Base-by-base conservation (phyloP, 2,113 vertebrate genomes). In the Rana temporaria region DNA sequence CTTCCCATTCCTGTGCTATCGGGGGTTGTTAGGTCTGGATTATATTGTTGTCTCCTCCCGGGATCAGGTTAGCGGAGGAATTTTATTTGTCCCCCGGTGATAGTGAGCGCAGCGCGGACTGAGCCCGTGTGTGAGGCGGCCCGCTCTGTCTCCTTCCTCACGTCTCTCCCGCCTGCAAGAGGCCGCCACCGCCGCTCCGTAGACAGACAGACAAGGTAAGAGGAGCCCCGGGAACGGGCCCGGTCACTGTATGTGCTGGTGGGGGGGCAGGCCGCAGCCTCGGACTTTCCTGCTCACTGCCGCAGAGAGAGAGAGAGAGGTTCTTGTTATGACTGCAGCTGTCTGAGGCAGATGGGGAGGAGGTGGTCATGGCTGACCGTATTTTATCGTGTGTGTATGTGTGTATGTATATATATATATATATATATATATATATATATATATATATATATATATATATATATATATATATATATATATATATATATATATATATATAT, bases 1-100 rank as follows among this genome's bases (percentile, higher is more conserved):
- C 80, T 4, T 62, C 70, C 64, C 69, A 57, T 74, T 67, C 70
- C 80, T 66, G 42, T 66, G 79, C 57, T 81, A 30, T 81, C 78
- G 78, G 69, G 69, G 60, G 78, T 24, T 26, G 65, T 8, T 30
- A 30, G 26, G 26, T 30, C 59, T 14, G 63, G 12, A 22, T 70
- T 59, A 48, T 38, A 59, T 26, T 48, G 62, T 66, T 63, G 42
- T 67, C 53, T 48, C 76, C 53, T 26, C 14, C 6, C 11, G 16
- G 52, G 15, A 6, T 38, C 24, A 9, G 32, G 48, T 4, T 60
- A 42, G 6, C 24, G n/a, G 55, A 70, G 55, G 56, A 59, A 70
- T 70, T 48, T 24, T 60, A 30, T 30, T 30, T 30, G 26, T 30
- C 26, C 17, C 17, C 3, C 22, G 2, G 38, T 53, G 9, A 26